Evolutionary conservation across 2,797 vertebrate genomes (phyloP).

Genomic region (Stomatorhinus walkeri): DNA sequence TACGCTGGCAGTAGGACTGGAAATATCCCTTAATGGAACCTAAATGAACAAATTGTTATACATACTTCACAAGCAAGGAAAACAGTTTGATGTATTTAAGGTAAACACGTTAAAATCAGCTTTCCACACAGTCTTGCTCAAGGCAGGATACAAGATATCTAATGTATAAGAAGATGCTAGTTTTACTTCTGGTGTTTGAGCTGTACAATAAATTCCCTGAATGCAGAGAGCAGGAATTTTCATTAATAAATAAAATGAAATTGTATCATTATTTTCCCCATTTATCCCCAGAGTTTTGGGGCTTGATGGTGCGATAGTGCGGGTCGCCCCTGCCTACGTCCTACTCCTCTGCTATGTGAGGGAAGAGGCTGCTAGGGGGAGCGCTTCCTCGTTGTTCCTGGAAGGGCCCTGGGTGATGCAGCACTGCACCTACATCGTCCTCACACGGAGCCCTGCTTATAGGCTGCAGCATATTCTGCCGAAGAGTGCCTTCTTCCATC

Average conservation of each 20-base stretch:
- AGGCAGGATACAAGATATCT: background rate
- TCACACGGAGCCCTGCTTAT: slow-evolving; percentile 57
- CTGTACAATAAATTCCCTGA: background rate
- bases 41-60: background rate
- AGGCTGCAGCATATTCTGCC: slow-evolving; percentile 36
- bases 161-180: background rate
- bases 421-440: slow-evolving; percentile 51
- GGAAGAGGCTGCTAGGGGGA: background rate
- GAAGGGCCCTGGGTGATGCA: background rate
- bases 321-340: background rate
- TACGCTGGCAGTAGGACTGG: background rate
- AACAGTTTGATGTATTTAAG: slow-evolving; percentile 6
- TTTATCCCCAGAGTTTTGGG: background rate
- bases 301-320: background rate
- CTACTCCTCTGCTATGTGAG: background rate
- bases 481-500: slow-evolving; percentile 44
- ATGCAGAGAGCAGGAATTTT: background rate
- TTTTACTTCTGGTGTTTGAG: background rate
- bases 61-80: background rate
- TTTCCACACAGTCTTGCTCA: background rate
- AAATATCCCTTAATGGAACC: background rate
- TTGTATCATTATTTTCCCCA: background rate
- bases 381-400: background rate
- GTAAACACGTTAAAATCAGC: background rate
- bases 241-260: slow-evolving; percentile 9